phyloP scores from a whole-genome alignment of 2,888 invertebrate genomes.

The Callinectes sapidus region DNA sequence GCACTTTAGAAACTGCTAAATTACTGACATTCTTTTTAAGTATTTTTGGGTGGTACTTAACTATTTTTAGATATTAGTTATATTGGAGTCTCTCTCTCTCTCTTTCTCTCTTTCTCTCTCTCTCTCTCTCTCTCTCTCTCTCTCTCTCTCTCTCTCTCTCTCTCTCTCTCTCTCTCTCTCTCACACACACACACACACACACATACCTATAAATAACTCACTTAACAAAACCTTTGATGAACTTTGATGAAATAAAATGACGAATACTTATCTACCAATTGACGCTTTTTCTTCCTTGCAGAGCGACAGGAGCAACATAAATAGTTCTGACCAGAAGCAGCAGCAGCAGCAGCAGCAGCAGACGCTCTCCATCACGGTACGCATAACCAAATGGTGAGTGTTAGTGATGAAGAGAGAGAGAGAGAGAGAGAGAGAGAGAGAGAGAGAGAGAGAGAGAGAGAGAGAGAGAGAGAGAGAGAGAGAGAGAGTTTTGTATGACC shows the following conservation, averaged over 20 bases:
- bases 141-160: conserved; percentile 25
- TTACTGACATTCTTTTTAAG: background rate
- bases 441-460: background rate
- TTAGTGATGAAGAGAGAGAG: background rate
- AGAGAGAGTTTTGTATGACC: background rate
- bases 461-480: background rate
- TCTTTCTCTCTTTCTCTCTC: background rate
- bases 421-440: too few relatives aligned
- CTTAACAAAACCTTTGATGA: background rate
- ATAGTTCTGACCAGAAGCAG: background rate
- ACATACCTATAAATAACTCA: background rate
- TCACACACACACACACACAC: background rate
- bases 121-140: conserved; percentile 25
- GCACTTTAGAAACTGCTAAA: background rate
- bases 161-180: background rate
- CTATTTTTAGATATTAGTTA: background rate
- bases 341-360: background rate
- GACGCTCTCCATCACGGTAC: background rate
- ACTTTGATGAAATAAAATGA: background rate
- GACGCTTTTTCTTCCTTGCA: background rate
- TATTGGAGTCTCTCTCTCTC: background rate
- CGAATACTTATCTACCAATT: background rate
- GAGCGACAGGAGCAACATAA: background rate
- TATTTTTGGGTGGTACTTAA: background rate
- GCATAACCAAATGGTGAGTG: background rate